Percentiles rank a stretch among this genome's conserved stretches.
These are phyloP conservation scores for Orbicella faveolata DNA, from an alignment of 64 coral and sea anemone species.

Conservation along the genomic window DNA sequence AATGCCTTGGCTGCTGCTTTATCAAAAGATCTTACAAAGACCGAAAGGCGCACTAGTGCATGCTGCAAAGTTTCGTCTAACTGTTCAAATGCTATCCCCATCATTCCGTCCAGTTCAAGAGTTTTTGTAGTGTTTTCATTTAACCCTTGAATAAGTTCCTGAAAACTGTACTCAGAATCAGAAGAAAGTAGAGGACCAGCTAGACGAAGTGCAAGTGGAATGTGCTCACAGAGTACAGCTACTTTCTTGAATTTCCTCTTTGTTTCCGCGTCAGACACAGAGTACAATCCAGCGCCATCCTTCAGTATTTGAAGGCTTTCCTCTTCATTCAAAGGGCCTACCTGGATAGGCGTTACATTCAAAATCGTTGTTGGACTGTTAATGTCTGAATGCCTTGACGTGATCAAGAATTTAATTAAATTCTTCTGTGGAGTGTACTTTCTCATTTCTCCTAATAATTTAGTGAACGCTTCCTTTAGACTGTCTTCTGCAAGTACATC, in stretches of 20 bases:
- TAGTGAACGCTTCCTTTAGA: neutral
- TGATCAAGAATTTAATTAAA: conserved; percentile 49
- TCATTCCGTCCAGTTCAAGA: neutral
- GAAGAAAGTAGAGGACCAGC: conserved; percentile 34
- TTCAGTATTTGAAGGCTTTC: conserved; percentile 35
- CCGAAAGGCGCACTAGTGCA: conserved; percentile 42
- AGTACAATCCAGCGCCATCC: neutral
- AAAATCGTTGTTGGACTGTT: neutral
- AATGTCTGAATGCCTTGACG: conserved; percentile 35
- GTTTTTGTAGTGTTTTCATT: conserved; percentile 15
- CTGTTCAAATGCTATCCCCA: conserved; percentile 48
- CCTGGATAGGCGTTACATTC: neutral
- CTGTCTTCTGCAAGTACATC: neutral
- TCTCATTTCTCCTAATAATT: conserved; percentile 35
- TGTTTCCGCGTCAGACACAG: neutral
- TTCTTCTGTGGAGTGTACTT: neutral
- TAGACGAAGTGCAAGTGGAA: conserved; percentile 42
- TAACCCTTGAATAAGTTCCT: conserved; percentile 19
- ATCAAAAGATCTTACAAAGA: conserved; percentile 49
- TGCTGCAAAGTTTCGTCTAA: neutral
- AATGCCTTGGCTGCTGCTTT: conserved; percentile 26
- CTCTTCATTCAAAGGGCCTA: conserved; percentile 30
- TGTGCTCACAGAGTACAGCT: conserved; percentile 35
- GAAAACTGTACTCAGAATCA: conserved; percentile 34
- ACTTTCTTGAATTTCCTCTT: neutral